phyloP scores from a whole-genome alignment of 2,113 vertebrate genomes.

The Phaethornis superciliosus region DNA sequence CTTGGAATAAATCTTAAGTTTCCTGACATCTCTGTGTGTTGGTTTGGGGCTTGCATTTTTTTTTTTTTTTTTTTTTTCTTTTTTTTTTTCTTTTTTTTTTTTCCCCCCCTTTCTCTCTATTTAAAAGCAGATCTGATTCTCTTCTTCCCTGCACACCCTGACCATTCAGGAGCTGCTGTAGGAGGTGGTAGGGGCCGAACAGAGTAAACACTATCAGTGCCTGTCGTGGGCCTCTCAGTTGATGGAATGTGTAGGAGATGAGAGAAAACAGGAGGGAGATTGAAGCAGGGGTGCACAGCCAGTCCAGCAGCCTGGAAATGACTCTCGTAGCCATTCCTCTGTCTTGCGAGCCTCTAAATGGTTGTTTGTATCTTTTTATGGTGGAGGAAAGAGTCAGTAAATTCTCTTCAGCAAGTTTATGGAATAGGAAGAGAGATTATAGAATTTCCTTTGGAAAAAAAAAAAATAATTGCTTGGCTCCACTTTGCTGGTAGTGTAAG shows the following conservation, averaged over 20 bases:
- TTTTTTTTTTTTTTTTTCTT: not conserved
- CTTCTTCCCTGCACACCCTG: not conserved
- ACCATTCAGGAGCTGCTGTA: not conserved
- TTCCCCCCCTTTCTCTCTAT: too few relatives aligned
- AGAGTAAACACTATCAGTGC: not conserved
- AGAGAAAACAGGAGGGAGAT: constrained; percentile 75
- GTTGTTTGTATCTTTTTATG: not conserved
- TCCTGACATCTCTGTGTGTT: not conserved
- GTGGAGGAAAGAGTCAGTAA: not conserved
- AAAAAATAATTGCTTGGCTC: not conserved
- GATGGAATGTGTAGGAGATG: constrained; percentile 90
- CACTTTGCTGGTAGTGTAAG: not conserved
- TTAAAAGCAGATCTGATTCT: not conserved
- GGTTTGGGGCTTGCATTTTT: not conserved
- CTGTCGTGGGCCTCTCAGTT: constrained; percentile 54
- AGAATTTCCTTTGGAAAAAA: not conserved
- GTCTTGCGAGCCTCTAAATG: not conserved
- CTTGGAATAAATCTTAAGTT: constrained; percentile 18
- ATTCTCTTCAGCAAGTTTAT: not conserved
- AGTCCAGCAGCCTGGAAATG: not conserved
- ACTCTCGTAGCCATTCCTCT: not conserved
- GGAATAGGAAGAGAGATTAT: not conserved
- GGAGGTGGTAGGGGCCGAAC: not conserved
- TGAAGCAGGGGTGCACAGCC: constrained; percentile 59
- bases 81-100: not conserved